phyloP scores from a whole-genome alignment of 2,888 invertebrate species.

The Harpalus rubripes region DNA sequence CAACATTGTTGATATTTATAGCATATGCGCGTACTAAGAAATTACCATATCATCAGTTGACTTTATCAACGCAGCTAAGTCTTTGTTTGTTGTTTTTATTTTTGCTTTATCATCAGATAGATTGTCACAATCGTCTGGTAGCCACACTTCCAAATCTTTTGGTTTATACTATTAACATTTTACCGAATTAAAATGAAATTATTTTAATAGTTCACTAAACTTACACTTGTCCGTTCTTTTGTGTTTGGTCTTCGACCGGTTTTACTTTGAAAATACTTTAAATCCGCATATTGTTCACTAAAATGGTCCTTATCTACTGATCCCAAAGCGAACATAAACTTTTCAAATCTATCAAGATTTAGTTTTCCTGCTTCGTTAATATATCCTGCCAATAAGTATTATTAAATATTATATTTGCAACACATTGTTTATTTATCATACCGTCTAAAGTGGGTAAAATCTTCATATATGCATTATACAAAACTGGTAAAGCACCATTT shows the following conservation, averaged over 20 bases:
- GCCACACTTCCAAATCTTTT: constrained; percentile 71
- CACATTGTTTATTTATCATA: constrained; percentile 74
- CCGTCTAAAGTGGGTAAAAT: constrained; percentile 93
- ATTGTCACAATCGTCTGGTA: constrained; percentile 77
- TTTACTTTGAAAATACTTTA: constrained; percentile 91
- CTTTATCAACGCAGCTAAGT: constrained; percentile 82
- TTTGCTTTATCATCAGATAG: constrained; percentile 76
- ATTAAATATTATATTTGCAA: constrained; percentile 11
- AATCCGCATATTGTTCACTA: constrained; percentile 87
- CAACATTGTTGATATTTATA: too few species aligned
- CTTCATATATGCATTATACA: constrained; percentile 93
- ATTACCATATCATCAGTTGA: constrained; percentile 83
- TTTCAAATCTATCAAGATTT: constrained; percentile 90
- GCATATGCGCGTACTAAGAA: neutral
- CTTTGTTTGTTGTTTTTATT: constrained; percentile 77
- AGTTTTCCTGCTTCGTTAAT: constrained; percentile 94
- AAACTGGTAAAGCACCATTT: constrained; percentile 91
- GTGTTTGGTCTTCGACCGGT: constrained; percentile 82
- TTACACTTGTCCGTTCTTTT: constrained; percentile 75
- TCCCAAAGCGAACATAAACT: constrained; percentile 88
- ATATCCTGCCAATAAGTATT: constrained; percentile 83
- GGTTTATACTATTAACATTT: constrained; percentile 67
- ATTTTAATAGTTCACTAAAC: constrained; percentile 32
- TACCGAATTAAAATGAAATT: neutral
- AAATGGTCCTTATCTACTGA: constrained; percentile 88